phyloP scores from a whole-genome alignment of 2,113 vertebrate species.

The Pseudonaja textilis region DNA sequence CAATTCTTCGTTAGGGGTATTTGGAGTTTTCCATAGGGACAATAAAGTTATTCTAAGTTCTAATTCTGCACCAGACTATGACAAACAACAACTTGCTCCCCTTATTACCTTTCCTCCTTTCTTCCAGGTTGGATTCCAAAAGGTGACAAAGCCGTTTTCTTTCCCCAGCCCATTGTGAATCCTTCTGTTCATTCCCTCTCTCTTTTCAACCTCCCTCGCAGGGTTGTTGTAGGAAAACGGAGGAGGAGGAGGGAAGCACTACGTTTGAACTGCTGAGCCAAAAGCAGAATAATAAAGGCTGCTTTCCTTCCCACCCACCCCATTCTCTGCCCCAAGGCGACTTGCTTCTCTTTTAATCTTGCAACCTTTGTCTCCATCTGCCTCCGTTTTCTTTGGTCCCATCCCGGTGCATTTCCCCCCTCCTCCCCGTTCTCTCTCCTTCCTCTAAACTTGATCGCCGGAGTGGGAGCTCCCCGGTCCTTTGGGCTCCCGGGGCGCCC shows the following conservation, averaged over 20 bases:
- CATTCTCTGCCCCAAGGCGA: not conserved
- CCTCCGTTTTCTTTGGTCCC: not conserved
- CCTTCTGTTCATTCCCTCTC: too few species aligned
- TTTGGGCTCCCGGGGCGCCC: not conserved
- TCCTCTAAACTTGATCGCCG: not conserved
- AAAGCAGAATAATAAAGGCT: not conserved
- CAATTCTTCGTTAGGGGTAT: too few species aligned
- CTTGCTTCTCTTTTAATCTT: not conserved
- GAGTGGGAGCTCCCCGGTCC: not conserved
- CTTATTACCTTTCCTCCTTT: not conserved
- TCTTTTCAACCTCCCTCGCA: too few species aligned
- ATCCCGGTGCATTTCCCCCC: not conserved
- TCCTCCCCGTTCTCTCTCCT: not conserved
- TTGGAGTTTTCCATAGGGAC: too few species aligned
- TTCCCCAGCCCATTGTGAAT: too few species aligned
- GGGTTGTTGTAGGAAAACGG: too few species aligned
- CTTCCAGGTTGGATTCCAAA: not conserved
- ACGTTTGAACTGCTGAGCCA: too few species aligned
- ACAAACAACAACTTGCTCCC: not conserved
- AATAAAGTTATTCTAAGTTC: too few species aligned
- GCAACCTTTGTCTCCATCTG: not conserved
- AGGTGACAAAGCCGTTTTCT: too few species aligned
- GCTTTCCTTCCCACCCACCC: not conserved
- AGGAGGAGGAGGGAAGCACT: too few species aligned
- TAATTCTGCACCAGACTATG: too few species aligned